Percentiles rank a stretch among this genome's conserved stretches.
Evolutionary conservation across 2,888 invertebrate genomes (phyloP).

Genomic region (Leptarthrus brevirostris): DNA sequence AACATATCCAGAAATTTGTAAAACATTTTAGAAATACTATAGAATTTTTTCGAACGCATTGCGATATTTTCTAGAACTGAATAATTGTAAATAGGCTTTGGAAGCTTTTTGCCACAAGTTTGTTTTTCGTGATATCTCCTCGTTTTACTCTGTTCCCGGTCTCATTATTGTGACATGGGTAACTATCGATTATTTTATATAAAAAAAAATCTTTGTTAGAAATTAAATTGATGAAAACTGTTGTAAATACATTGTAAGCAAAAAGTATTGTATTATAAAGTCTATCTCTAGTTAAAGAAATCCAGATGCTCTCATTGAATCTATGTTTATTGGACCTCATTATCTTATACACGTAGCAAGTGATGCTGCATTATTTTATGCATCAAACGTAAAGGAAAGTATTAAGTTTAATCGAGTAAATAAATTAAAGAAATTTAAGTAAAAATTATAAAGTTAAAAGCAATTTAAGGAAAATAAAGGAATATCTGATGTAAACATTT

Average conservation of each 20-base stretch:
- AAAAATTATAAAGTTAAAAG: constrained; percentile 28
- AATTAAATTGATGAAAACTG: not conserved
- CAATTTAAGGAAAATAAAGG: constrained; percentile 42
- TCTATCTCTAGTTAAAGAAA: constrained; percentile 36
- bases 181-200: constrained; percentile 42
- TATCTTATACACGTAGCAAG: constrained; percentile 16
- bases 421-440: constrained; percentile 30
- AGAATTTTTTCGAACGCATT: not conserved
- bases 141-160: constrained; percentile 4
- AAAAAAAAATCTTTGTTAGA: constrained; percentile 13
- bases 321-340: constrained; percentile 48
- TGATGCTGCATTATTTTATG: not conserved
- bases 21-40: constrained; percentile 1
- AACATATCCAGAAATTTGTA: constrained; percentile 23
- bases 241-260: constrained; percentile 40
- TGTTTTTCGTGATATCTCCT: not conserved
- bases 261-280: constrained; percentile 16
- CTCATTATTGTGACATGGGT: constrained; percentile 3
- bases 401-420: constrained; percentile 33
- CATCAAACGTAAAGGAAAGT: not conserved
- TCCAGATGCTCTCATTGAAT: constrained; percentile 33
- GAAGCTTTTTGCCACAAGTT: constrained; percentile 1
- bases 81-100: not conserved
- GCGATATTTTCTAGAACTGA: no score
- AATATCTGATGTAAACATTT: constrained; percentile 41